These are phyloP conservation scores for cattle (Bos taurus) DNA, from an alignment of 2,113 vertebrate species.

Conservation along the genomic window DNA sequence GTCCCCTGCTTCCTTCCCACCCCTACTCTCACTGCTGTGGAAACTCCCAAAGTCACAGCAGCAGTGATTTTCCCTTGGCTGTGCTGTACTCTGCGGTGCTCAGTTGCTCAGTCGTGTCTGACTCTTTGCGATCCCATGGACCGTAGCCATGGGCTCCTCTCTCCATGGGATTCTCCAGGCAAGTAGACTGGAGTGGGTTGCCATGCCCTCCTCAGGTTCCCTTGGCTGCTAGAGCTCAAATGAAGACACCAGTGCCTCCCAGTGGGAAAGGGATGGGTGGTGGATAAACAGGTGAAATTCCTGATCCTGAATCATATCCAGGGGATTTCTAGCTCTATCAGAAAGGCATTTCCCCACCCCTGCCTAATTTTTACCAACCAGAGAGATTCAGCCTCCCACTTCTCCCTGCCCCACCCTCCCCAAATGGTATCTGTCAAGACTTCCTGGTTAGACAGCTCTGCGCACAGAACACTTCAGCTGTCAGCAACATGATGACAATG, in stretches of 20 bases:
- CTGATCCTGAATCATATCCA: background rate
- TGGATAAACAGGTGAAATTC: background rate
- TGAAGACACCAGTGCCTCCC: background rate
- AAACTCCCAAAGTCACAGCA: background rate
- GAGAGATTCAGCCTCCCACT: background rate
- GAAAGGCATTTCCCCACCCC: background rate
- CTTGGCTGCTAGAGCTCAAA: background rate
- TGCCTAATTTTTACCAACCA: background rate
- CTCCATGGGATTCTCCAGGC: background rate
- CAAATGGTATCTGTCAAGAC: background rate
- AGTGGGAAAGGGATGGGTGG: background rate
- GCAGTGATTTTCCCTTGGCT: background rate
- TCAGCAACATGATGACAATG: background rate
- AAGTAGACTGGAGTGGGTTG: background rate
- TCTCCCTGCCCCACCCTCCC: background rate
- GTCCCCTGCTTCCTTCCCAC: background rate
- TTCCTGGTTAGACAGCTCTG: background rate
- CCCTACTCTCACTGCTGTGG: accelerated
- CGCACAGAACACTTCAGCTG: too few relatives aligned
- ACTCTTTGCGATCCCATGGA: background rate
- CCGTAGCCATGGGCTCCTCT: background rate
- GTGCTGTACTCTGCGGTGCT: background rate
- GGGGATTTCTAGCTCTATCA: background rate
- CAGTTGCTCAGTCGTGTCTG: background rate
- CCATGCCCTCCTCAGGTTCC: background rate